Evolutionary conservation across 2,888 invertebrate genomes (phyloP).

Genomic region (Itoplectis maculator): DNA sequence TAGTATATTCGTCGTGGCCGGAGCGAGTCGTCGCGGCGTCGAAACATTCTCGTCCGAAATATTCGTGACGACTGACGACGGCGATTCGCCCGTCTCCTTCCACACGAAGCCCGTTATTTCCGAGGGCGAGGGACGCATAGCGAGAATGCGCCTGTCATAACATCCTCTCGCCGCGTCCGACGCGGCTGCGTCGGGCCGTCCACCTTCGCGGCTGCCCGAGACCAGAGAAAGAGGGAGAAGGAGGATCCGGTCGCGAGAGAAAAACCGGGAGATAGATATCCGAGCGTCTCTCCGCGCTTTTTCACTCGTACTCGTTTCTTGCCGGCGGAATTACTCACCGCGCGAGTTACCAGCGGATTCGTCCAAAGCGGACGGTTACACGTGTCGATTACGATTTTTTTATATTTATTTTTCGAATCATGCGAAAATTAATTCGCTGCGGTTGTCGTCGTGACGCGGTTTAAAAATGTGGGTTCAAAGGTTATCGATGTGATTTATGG

Average conservation of each 20-base stretch:
- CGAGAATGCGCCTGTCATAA: slow-evolving; percentile 47
- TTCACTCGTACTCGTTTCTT: background rate
- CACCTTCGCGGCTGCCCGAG: slow-evolving; percentile 4
- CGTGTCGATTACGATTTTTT: background rate
- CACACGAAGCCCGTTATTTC: slow-evolving; percentile 2
- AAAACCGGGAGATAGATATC: slow-evolving; percentile 24
- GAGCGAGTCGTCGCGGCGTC: background rate
- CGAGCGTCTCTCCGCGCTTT: background rate
- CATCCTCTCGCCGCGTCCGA: slow-evolving; percentile 8
- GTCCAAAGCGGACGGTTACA: background rate
- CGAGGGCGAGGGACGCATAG: background rate
- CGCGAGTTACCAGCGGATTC: background rate
- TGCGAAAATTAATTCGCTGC: background rate
- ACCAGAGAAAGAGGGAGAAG: slow-evolving; percentile 9
- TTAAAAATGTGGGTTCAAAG: too few species aligned
- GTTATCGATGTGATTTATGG: too few species aligned
- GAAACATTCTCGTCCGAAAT: slow-evolving; percentile 16
- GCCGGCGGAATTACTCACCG: background rate
- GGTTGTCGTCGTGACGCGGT: background rate
- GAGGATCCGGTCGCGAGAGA: slow-evolving; percentile 13
- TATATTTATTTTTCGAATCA: too few species aligned
- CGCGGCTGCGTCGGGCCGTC: slow-evolving; percentile 28
- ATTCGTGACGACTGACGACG: slow-evolving; percentile 50
- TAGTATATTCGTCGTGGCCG: slow-evolving; percentile 77
- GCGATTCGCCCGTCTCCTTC: background rate